phyloP scores from a whole-genome alignment of 2,797 vertebrate genomes.

The Sandelia bainsii region DNA sequence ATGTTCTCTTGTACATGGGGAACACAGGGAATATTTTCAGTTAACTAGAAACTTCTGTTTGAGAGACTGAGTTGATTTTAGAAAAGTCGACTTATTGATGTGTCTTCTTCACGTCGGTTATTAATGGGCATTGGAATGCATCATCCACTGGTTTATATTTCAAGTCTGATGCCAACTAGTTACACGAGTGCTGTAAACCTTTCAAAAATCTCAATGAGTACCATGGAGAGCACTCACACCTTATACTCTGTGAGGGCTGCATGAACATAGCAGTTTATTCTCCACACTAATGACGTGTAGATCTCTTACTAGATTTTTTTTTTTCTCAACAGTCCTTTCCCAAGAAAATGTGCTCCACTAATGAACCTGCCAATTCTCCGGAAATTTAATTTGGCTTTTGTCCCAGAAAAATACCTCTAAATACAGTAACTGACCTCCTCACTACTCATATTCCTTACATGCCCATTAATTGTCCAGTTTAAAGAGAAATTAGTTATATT shows the following conservation, averaged over 20 bases:
- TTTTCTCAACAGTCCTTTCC: no score
- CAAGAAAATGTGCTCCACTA: background rate
- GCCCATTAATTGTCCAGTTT: no score
- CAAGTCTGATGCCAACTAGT: constrained; percentile 42
- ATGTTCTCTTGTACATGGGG: constrained; percentile 51
- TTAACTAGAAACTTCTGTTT: constrained; percentile 51
- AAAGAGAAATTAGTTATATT: no score
- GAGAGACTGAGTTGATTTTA: constrained; percentile 63
- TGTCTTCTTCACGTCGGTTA: constrained; percentile 65
- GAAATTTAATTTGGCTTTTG: constrained; percentile 19
- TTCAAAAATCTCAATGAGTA: constrained; percentile 25
- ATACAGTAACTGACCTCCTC: background rate
- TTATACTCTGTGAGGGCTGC: background rate
- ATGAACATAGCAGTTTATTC: background rate
- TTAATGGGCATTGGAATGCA: constrained; percentile 61
- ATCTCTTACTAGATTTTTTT: background rate
- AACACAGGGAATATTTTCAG: constrained; percentile 58
- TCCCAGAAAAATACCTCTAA: background rate
- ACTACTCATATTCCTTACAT: constrained; percentile 3
- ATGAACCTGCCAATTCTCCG: background rate
- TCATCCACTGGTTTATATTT: constrained; percentile 52
- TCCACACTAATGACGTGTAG: background rate
- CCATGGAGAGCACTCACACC: constrained; percentile 10
- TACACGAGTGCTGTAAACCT: constrained; percentile 22
- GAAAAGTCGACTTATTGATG: constrained; percentile 72